Conservation (phyloP, 1,140 invertebrate genomes). For the Araneus ventricosus region DNA sequence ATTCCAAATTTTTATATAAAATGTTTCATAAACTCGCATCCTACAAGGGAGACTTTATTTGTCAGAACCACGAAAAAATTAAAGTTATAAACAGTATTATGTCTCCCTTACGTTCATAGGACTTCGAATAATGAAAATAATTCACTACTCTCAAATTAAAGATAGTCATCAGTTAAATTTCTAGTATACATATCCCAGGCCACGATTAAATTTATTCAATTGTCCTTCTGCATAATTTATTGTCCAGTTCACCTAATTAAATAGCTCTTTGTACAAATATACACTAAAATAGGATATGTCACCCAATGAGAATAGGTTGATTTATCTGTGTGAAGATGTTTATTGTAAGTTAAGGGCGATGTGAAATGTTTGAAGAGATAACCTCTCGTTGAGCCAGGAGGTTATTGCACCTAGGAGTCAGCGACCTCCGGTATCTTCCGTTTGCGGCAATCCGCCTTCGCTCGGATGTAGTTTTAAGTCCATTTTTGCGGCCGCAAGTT, state of each 20-base stretch:
- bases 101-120: no score
- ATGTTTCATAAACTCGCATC: no score
- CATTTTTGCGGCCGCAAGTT: not conserved
- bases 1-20: no score
- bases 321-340: conserved; percentile 4
- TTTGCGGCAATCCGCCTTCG: not conserved
- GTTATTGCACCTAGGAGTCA: conserved; percentile 42
- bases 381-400: not conserved
- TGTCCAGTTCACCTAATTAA: not conserved
- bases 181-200: not conserved
- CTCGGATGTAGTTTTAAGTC: not conserved
- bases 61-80: no score
- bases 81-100: no score
- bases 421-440: conserved; percentile 35
- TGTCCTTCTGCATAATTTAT: not conserved
- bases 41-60: no score
- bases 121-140: no score
- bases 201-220: not conserved
- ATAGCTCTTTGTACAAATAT: not conserved
- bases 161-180: not conserved
- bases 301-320: not conserved
- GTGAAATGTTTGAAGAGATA: conserved; percentile 49
- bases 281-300: not conserved
- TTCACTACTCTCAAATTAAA: not conserved
- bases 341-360: not conserved